Evolutionary conservation across 1,140 invertebrate species (phyloP).

Genomic region (Papilio polytes): DNA sequence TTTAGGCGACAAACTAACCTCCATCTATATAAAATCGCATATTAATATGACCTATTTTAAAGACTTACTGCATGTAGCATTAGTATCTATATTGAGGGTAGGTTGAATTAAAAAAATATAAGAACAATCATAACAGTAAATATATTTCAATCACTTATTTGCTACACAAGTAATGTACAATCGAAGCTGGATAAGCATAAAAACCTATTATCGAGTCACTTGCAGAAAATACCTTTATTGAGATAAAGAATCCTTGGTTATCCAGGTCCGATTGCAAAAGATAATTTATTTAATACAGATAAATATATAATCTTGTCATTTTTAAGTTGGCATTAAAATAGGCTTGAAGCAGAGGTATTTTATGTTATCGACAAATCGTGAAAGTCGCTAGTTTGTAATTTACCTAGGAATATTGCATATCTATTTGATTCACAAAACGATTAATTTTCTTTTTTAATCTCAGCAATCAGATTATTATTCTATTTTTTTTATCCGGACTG

Average conservation of each 20-base stretch:
- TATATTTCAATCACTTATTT: conserved; percentile 28
- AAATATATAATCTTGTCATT: not conserved
- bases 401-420: too few species aligned
- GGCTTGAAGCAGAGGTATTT: not conserved
- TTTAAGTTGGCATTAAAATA: not conserved
- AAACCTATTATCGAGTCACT: too few species aligned
- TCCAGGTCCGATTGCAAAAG: not conserved
- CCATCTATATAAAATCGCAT: not conserved
- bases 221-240: too few species aligned
- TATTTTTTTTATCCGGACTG: too few species aligned
- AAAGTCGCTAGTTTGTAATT: not conserved
- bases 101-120: conserved; percentile 37
- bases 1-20: too few species aligned
- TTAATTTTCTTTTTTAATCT: too few species aligned
- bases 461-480: too few species aligned
- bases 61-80: too few species aligned
- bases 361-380: not conserved
- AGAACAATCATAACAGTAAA: conserved; percentile 30
- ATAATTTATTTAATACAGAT: not conserved
- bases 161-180: not conserved
- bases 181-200: too few species aligned
- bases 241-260: too few species aligned
- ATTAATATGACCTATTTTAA: not conserved
- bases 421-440: not conserved
- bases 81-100: too few species aligned